Percentiles rank a stretch among this genome's conserved stretches.
phyloP scores from a whole-genome alignment of 2,113 vertebrate species.

The Malaclemys terrapin region DNA sequence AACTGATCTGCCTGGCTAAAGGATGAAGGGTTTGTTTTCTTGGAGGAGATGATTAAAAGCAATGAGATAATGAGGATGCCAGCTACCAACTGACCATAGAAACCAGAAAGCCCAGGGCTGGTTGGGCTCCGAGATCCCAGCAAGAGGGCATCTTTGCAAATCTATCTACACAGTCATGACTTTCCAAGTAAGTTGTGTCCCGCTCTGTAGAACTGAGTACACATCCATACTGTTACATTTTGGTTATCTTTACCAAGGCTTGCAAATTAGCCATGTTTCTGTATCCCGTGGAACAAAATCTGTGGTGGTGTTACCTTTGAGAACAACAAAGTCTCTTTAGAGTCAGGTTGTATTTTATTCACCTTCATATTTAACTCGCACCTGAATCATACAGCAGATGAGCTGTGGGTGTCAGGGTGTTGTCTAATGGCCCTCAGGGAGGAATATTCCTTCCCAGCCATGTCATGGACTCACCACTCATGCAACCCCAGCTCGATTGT shows the following conservation, averaged over 20 bases:
- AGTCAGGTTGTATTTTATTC: background rate
- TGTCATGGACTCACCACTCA: background rate
- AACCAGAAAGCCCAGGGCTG: background rate
- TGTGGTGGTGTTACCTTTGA: background rate
- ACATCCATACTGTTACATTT: accelerated
- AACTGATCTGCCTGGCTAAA: background rate
- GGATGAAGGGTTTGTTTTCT: background rate
- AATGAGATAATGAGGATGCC: too few species aligned
- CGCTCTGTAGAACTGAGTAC: background rate
- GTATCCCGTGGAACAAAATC: background rate
- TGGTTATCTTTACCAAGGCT: conserved; percentile 3
- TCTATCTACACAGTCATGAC: background rate
- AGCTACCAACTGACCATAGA: conserved; percentile 47
- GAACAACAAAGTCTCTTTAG: background rate
- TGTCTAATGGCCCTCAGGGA: background rate
- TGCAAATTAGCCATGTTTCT: background rate
- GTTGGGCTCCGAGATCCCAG: accelerated
- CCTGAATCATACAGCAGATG: background rate
- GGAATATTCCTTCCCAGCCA: accelerated
- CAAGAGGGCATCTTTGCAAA: background rate
- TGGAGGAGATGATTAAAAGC: background rate
- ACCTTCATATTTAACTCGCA: accelerated
- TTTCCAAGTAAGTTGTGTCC: background rate
- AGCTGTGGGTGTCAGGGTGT: background rate
- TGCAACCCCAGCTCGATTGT: too few species aligned